Evolutionary conservation across 2,888 invertebrate species (phyloP).

Genomic region (Cyaniris semiargus): DNA sequence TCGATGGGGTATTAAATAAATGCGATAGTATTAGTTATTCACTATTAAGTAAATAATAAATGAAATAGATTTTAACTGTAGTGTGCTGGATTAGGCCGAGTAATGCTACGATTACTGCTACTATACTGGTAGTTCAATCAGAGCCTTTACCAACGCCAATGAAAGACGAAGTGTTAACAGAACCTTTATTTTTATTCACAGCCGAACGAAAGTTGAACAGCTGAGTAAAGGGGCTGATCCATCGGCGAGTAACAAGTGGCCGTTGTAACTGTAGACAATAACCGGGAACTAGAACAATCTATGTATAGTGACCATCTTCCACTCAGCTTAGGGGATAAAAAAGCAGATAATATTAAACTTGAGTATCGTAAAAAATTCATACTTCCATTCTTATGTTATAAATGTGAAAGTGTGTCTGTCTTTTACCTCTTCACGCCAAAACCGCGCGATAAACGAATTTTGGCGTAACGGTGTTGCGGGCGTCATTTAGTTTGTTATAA

Average conservation of each 20-base stretch:
- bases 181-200: background rate
- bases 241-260: slow-evolving; percentile 29
- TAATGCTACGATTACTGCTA: too few relatives aligned
- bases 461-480: too few relatives aligned
- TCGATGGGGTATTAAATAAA: background rate
- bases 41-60: too few relatives aligned
- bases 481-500: too few relatives aligned
- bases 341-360: background rate
- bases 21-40: too few relatives aligned
- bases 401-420: too few relatives aligned
- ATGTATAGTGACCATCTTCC: background rate
- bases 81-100: background rate
- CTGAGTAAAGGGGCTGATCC: slow-evolving; percentile 23
- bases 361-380: too few relatives aligned
- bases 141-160: background rate
- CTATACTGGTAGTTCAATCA: background rate
- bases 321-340: background rate
- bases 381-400: too few relatives aligned
- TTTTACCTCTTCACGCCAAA: too few relatives aligned
- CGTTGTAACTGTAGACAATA: slow-evolving; percentile 14
- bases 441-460: too few relatives aligned
- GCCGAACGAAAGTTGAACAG: background rate
- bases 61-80: too few relatives aligned
- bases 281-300: slow-evolving; percentile 19
- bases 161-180: background rate